Percentiles rank a stretch among this genome's conserved stretches.
Evolutionary conservation across 2,113 vertebrate genomes (phyloP).

Genomic region (Geococcyx californianus): DNA sequence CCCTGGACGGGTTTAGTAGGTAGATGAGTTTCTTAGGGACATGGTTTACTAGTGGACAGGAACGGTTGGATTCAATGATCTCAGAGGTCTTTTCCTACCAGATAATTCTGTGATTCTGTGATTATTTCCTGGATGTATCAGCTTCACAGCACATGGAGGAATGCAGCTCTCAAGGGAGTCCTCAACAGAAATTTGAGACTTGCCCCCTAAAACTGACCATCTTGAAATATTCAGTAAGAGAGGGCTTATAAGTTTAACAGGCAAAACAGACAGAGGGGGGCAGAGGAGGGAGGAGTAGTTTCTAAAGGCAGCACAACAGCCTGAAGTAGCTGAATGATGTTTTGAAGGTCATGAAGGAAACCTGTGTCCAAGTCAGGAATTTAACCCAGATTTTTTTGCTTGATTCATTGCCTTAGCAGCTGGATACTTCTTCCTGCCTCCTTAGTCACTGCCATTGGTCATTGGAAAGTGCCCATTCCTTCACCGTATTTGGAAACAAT

Average conservation of each 20-base stretch:
- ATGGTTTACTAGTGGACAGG: no score
- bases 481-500: neutral
- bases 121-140: neutral
- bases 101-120: no score
- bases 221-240: neutral
- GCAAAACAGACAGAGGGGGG: neutral
- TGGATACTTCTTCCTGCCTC: neutral
- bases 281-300: neutral
- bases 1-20: no score
- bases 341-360: neutral
- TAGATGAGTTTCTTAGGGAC: no score
- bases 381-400: neutral
- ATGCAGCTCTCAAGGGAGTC: neutral
- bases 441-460: neutral
- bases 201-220: neutral
- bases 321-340: neutral
- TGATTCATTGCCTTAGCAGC: constrained; percentile 3
- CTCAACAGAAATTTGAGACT: constrained; percentile 18
- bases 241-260: neutral
- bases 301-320: neutral
- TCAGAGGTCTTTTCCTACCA: no score
- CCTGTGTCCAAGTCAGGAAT: neutral
- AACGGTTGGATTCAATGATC: no score
- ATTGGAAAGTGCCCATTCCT: neutral
- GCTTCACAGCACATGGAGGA: neutral